Base-by-base conservation (phyloP, 2,797 vertebrate species). In the Poliocrania exsul region DNA sequence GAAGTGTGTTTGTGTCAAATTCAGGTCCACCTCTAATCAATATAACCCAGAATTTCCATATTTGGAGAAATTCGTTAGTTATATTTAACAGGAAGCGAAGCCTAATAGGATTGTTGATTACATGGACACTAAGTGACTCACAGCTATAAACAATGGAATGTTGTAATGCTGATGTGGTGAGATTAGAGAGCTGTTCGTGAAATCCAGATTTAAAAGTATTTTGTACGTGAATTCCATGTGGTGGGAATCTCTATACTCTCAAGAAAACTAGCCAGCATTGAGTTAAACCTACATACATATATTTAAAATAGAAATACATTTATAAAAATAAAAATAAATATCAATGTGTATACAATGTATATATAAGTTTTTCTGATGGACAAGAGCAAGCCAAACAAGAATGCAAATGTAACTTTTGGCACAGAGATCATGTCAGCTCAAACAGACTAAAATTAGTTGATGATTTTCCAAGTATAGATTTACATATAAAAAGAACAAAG, bases 331-430 rank as follows among this genome's bases (percentile, higher is more conserved):
- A 42, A 42, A 17, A 42, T 42, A 42, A 17, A 17, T 8, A 42
- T 40, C 16, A 16, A 40, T 40, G 16, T 40, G 40, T 40, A 40
- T 40, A 40, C 40, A 16, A 35, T 46, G 10, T 74, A 60, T 49
- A 13, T 73, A 38, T 61, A 6, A 75, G 46, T 88, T 97, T 97
- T 95, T 90, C 44, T 86, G 71, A 84, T 89, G 92, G 81, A 60
- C 28, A 93, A 66, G 92, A 40, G 40, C 53, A 90, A 94, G 93
- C 46, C 81, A 96, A 97, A 95, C 78, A 89, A 94, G 85, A 92
- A 95, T 93, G 90, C 79, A 97, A 94, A 97, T 96, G 90, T 42
- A 82, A 92, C 94, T 96, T 96, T 93, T 96, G 95, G 94, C 95
- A 96, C 90, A 82, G 58, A 66, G 62, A 89, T 81, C 81, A 91